phyloP scores from a whole-genome alignment of 2,113 vertebrate species.

The Meleagris gallopavo region DNA sequence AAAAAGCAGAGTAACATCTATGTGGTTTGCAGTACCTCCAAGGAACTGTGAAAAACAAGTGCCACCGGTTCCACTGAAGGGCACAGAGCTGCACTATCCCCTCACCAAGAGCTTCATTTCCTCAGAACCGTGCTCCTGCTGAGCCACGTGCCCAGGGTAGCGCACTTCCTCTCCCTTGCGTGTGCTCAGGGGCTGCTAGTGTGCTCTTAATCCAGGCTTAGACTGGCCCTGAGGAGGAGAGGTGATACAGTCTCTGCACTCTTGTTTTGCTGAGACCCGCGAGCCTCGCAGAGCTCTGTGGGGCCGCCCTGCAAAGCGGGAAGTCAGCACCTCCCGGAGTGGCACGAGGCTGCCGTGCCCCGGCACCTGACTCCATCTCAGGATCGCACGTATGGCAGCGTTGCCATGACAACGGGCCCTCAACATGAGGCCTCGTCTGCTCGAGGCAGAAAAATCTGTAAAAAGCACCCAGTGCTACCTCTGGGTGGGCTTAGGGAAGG shows the following conservation, averaged over 20 bases:
- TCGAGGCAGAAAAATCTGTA: accelerated
- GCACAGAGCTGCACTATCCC: accelerated
- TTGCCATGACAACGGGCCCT: background rate
- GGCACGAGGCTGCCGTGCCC: background rate
- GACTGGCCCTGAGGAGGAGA: accelerated
- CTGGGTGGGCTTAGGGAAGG: accelerated
- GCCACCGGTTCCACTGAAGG: accelerated
- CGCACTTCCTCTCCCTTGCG: accelerated
- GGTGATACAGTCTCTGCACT: accelerated
- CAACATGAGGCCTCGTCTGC: background rate
- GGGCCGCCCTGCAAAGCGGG: no score
- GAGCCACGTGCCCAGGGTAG: accelerated
- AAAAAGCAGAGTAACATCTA: background rate
- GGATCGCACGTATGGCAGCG: background rate
- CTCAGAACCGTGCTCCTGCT: background rate
- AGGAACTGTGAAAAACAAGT: background rate
- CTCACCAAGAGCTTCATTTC: accelerated
- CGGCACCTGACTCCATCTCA: background rate
- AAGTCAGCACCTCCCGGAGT: background rate
- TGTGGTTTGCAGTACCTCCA: no score
- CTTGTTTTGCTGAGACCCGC: accelerated
- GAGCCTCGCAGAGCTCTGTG: no score
- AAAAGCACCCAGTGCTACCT: accelerated
- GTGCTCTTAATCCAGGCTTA: accelerated
- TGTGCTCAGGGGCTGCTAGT: accelerated